Base-by-base conservation (phyloP, 2,113 vertebrate genomes). In the Gymnobelideus leadbeateri region DNA sequence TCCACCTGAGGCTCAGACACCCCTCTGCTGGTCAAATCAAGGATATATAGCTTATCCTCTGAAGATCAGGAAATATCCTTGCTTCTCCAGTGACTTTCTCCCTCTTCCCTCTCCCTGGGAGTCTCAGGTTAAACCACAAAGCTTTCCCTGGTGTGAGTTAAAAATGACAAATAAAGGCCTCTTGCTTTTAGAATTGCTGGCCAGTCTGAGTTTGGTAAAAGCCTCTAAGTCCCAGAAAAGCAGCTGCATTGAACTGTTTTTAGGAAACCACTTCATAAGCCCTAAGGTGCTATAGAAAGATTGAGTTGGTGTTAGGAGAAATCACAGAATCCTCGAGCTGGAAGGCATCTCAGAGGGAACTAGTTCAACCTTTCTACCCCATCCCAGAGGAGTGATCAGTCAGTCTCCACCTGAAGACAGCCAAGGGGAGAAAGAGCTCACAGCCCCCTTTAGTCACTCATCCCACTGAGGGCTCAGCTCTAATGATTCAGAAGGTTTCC, bases 41-140 rank as follows among this genome's bases (percentile, higher is more conserved):
- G 68, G 68, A 43, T 84, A 21, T 49, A 3, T 2, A 84, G 68
- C n/a, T 21, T 23, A 6, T 84, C 61, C 61, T 77, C 31, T 21
- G 37, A 77, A 84, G 37, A 84, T 43, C 68, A 1, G 0, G 6
- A 23, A 43, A n/a, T 84, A 8, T 43, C 6, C 1, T 84, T 84
- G n/a, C 16, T 84, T 84, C 16, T 84, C 19, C 68, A 43, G n/a
- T 43, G n/a, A 84, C 68, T 84, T 84, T 84, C 68, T 84, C 68
- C 68, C n/a, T 84, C 68, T 84, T 43, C n/a, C n/a, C 19, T 84
- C n/a, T 16, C 91, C 84, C 61, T 28, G 25, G 91, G 93, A 91
- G 28, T 95, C 37, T 37, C 19, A 0, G 93, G 1, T 84, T 92
- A 89, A 51, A 94, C 51, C 54, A 51, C 21, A 97, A 77, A 94